Evolutionary conservation across 2,888 invertebrate genomes (phyloP), one percentile per base, ranked within the genome.

Genomic region (Acanthosepion esculentum): DNA sequence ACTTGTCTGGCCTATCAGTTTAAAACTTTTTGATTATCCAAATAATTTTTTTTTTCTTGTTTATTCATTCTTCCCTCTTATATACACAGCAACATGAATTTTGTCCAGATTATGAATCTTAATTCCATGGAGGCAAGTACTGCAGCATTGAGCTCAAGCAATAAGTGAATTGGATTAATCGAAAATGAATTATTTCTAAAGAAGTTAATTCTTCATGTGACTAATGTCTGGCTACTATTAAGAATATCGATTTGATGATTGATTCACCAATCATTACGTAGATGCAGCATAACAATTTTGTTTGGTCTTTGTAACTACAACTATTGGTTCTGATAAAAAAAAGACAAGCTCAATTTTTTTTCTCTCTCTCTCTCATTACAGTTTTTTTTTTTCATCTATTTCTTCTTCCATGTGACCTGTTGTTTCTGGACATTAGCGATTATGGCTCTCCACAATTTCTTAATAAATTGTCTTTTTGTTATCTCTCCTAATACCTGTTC

Each of bases 151-250:
- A 78, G 78, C n/a, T 78, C n/a, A 20, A 33, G 78, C 15, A n/a
- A 33, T 78, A 78, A 78, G n/a, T 78, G 78, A 78, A 78, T 78
- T 78, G n/a, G 78, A 78, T 78, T 78, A 78, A n/a, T 78, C n/a
- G n/a, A 78, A 78, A 78, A n/a, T n/a, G 78, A 78, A 78, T n/a
- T 78, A n/a, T 78, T 78, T 78, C 78, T 78, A 78, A 78, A 78
- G 78, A 78, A 78, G n/a, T 78, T 12, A n/a, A 78, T 78, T 78
- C 78, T 78, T 78, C 78, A 78, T 33, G 78, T 78, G 78, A 78
- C 78, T 78, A 15, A n/a, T 78, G n/a, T 33, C 78, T n/a, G 78
- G 78, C 78, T 78, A 78, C 78, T 78, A 78, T 33, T 33, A 78
- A 78, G 78, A 78, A 78, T 78, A 78, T 78, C 15, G 78, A n/a